Conservation (phyloP, 1,140 invertebrate species). For the Cotesia typhae region DNA sequence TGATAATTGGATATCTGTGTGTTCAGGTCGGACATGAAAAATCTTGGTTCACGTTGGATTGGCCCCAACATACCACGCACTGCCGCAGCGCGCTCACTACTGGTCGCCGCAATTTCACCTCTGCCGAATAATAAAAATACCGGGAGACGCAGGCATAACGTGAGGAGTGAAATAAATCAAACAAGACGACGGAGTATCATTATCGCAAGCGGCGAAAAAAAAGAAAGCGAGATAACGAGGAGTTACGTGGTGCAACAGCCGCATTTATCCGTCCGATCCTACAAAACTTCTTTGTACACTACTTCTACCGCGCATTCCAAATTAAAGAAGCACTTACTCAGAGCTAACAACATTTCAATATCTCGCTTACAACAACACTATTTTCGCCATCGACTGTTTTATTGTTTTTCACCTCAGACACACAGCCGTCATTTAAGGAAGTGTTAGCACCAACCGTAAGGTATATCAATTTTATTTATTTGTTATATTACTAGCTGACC, state of each 20-base stretch:
- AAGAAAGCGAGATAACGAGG: slow-evolving; percentile 42
- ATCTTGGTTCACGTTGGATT: slow-evolving; percentile 67
- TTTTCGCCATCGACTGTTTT: slow-evolving; percentile 48
- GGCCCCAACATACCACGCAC: slow-evolving; percentile 67
- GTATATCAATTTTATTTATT: slow-evolving; percentile 34
- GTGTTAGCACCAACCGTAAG: slow-evolving; percentile 65
- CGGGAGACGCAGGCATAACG: slow-evolving; percentile 47
- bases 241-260: slow-evolving; percentile 53
- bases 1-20: slow-evolving; percentile 21
- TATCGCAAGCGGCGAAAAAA: slow-evolving; percentile 37
- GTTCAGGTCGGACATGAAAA: slow-evolving; percentile 65
- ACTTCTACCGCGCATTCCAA: slow-evolving; percentile 37
- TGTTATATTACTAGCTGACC: not conserved
- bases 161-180: slow-evolving; percentile 41
- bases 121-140: slow-evolving; percentile 21
- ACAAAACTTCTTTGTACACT: slow-evolving; percentile 53
- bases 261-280: slow-evolving; percentile 63
- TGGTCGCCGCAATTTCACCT: slow-evolving; percentile 61
- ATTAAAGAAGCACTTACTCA: slow-evolving; percentile 35
- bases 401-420: slow-evolving; percentile 56
- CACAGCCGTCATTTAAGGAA: slow-evolving; percentile 61
- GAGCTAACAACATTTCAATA: slow-evolving; percentile 28
- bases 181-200: slow-evolving; percentile 29
- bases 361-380: slow-evolving; percentile 35
- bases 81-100: slow-evolving; percentile 65